phyloP scores from a whole-genome alignment of 2,113 vertebrate genomes.

The Ictalurus furcatus region DNA sequence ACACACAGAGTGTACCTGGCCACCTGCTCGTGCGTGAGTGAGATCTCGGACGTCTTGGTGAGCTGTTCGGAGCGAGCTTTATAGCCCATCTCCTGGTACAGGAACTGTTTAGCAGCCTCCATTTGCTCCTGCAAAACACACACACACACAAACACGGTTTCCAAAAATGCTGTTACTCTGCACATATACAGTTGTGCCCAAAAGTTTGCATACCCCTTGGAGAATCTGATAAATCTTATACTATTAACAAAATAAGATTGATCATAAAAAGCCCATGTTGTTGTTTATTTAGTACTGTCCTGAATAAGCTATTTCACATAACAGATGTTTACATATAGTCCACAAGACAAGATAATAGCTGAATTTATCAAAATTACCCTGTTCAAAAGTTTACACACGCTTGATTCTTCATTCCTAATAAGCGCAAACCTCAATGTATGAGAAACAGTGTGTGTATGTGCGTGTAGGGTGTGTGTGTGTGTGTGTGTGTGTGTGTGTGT shows the following conservation, averaged over 20 bases:
- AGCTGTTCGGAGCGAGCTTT: conserved; percentile 91
- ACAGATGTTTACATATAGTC: no score
- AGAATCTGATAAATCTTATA: no score
- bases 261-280: no score
- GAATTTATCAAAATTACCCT: no score
- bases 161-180: background rate
- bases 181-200: no score
- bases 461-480: conserved; percentile 20
- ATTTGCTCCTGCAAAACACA: conserved; percentile 79
- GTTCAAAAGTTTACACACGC: no score
- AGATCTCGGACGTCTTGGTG: conserved; percentile 85
- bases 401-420: no score
- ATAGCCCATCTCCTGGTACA: conserved; percentile 97
- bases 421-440: background rate
- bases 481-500: conserved; percentile 25
- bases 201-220: no score
- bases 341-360: no score
- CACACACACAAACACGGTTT: conserved; percentile 4
- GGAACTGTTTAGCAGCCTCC: conserved; percentile 81
- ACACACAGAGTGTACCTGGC: conserved; percentile 74
- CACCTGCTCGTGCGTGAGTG: conserved; percentile 80
- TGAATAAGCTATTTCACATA: no score
- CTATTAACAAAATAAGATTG: no score
- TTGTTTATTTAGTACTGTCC: no score
- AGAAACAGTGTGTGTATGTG: conserved; percentile 30